These are phyloP conservation scores for Drosophila cardini DNA, from an alignment of 1,140 invertebrate genomes.

Conservation along the genomic window DNA sequence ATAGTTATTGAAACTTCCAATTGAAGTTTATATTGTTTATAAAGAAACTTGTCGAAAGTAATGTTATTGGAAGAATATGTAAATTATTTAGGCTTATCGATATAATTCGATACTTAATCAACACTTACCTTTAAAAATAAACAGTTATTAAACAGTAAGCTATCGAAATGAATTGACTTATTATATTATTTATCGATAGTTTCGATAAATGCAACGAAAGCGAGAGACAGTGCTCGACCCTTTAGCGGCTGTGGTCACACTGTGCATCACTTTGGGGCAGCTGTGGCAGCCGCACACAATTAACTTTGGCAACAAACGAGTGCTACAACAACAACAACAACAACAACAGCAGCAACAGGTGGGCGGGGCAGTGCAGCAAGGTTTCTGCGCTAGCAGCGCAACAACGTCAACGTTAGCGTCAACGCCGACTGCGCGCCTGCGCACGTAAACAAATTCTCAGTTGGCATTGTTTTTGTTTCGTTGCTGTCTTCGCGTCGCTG, in stretches of 20 bases:
- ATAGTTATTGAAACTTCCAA: too few relatives aligned
- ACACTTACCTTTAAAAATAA: too few relatives aligned
- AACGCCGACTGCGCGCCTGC: slow-evolving; percentile 53
- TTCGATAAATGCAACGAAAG: background rate
- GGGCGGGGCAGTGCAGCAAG: slow-evolving; percentile 17
- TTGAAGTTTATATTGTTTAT: too few relatives aligned
- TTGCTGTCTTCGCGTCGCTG: slow-evolving; percentile 8
- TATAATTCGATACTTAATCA: too few relatives aligned
- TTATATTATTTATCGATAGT: background rate
- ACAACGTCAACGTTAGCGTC: background rate
- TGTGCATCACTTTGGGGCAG: slow-evolving; percentile 53
- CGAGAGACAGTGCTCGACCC: background rate
- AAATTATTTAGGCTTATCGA: too few relatives aligned
- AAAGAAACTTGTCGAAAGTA: too few relatives aligned
- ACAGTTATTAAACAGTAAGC: too few relatives aligned
- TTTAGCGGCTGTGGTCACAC: slow-evolving; percentile 26
- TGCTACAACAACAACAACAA: slow-evolving; percentile 51
- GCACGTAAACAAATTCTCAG: slow-evolving; percentile 79
- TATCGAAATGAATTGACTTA: background rate
- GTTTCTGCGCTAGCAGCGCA: slow-evolving; percentile 21
- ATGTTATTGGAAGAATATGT: too few relatives aligned
- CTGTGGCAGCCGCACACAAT: slow-evolving; percentile 71
- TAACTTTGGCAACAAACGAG: slow-evolving; percentile 81
- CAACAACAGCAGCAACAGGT: slow-evolving; percentile 52
- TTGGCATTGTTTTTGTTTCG: slow-evolving; percentile 50